These are phyloP conservation scores for Notodromas monacha DNA, from an alignment of 2,888 invertebrate species.

Conservation along the genomic window DNA sequence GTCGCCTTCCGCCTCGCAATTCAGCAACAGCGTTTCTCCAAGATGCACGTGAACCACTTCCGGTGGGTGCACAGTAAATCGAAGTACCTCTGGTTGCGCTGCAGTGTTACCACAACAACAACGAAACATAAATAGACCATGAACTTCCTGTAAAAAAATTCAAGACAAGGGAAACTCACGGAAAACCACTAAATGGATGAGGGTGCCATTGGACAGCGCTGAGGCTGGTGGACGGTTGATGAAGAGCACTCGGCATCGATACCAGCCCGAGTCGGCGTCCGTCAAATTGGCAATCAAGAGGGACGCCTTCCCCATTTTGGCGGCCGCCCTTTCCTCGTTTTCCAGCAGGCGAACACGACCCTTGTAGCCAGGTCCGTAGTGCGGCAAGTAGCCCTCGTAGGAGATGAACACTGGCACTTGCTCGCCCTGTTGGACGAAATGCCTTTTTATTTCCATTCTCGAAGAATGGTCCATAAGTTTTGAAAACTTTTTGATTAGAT, in stretches of 20 bases:
- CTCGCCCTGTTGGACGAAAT: too few species aligned
- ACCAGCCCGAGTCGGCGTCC: slow-evolving; percentile 85
- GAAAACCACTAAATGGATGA: slow-evolving; percentile 92
- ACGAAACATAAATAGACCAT: too few species aligned
- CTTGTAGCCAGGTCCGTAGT: slow-evolving; percentile 76
- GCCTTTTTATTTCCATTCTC: too few species aligned
- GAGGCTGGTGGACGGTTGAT: slow-evolving; percentile 63
- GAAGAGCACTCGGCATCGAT: slow-evolving; percentile 74
- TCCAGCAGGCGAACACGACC: slow-evolving; percentile 62
- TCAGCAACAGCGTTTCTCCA: background rate
- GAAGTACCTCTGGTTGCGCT: background rate
- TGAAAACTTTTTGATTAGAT: too few species aligned
- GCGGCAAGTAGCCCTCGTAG: slow-evolving; percentile 89
- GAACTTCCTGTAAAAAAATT: too few species aligned
- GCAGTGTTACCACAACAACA: background rate
- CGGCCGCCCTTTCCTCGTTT: slow-evolving; percentile 32
- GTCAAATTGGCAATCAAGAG: slow-evolving; percentile 79
- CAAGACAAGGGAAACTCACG: too few species aligned
- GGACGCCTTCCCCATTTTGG: slow-evolving; percentile 68
- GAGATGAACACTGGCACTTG: slow-evolving; percentile 63
- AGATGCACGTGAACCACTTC: background rate
- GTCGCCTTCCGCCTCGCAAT: background rate
- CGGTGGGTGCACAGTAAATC: background rate
- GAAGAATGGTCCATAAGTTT: too few species aligned
- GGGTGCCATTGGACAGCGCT: slow-evolving; percentile 42